These are phyloP conservation scores for Aleiodes leptofemur DNA, from an alignment of 2,888 invertebrate genomes.

Conservation along the genomic window DNA sequence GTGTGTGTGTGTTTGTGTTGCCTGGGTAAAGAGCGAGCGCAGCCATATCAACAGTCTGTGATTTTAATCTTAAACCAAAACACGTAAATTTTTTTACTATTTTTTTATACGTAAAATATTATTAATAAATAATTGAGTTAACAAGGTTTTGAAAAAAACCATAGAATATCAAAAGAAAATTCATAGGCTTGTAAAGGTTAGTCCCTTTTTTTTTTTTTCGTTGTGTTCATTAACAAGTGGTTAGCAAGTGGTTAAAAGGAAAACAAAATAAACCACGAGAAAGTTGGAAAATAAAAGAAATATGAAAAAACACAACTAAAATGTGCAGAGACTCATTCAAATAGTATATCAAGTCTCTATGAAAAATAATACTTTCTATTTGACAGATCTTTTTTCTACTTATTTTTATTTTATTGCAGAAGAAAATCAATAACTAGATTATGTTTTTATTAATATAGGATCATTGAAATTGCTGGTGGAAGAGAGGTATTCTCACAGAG, in stretches of 20 bases:
- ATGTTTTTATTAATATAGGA: conserved; percentile 73
- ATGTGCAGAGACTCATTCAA: conserved; percentile 3
- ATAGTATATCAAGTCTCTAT: background rate
- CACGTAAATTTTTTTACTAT: conserved; percentile 15
- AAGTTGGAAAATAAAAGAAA: conserved; percentile 4
- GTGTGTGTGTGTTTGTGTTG: background rate
- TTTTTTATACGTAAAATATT: conserved; percentile 12
- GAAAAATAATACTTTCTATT: background rate
- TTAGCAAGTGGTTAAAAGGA: conserved; percentile 35
- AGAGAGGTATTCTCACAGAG: conserved; percentile 90
- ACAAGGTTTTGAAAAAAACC: background rate
- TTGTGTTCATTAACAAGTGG: conserved; percentile 29
- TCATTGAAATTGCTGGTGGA: conserved; percentile 88
- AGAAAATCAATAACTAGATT: conserved; percentile 7
- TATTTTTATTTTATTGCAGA: background rate
- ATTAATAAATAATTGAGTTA: conserved; percentile 4
- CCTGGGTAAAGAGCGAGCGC: conserved; percentile 26
- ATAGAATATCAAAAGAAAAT: background rate
- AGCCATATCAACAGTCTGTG: conserved; percentile 45
- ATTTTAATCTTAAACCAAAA: conserved; percentile 43
- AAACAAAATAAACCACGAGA: conserved; percentile 10
- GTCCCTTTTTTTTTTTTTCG: background rate
- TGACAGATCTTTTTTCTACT: background rate
- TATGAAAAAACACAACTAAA: background rate
- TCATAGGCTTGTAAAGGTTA: background rate